Percentiles rank a stretch among this genome's conserved stretches.
These are phyloP conservation scores for Cyprinodon variegatus DNA, from an alignment of 2,113 vertebrate genomes.

Conservation along the genomic window DNA sequence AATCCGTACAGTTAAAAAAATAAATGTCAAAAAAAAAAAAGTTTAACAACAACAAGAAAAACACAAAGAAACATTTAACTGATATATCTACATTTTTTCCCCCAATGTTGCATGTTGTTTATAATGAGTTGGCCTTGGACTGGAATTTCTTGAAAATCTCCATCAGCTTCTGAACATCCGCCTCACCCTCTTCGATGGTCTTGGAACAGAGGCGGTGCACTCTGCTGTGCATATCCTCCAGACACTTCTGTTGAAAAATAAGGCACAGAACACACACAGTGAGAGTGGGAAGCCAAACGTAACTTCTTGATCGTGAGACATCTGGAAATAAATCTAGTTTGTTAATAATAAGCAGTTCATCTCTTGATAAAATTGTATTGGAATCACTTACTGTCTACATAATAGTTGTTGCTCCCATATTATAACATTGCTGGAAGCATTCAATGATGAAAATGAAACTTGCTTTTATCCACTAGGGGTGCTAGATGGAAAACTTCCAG, in stretches of 20 bases:
- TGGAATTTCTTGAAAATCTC: constrained; percentile 62
- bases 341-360: too few relatives aligned
- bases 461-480: too few relatives aligned
- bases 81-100: too few relatives aligned
- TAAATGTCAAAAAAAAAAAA: background rate
- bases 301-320: background rate
- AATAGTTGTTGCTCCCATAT: too few relatives aligned
- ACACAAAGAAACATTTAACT: too few relatives aligned
- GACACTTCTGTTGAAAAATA: constrained; percentile 61
- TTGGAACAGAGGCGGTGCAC: constrained; percentile 67
- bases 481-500: too few relatives aligned
- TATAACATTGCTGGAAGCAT: too few relatives aligned
- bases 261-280: constrained; percentile 3
- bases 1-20: background rate
- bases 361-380: too few relatives aligned
- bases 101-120: background rate
- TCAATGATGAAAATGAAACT: too few relatives aligned
- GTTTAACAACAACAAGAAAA: background rate
- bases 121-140: constrained; percentile 44
- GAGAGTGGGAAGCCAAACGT: background rate
- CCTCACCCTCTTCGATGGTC: constrained; percentile 66
- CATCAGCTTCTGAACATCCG: constrained; percentile 55
- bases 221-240: constrained; percentile 65
- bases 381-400: too few relatives aligned
- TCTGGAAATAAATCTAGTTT: too few relatives aligned